These are phyloP conservation scores for Corythornis cristatus DNA, from an alignment of 2,113 vertebrate species.

Conservation along the genomic window DNA sequence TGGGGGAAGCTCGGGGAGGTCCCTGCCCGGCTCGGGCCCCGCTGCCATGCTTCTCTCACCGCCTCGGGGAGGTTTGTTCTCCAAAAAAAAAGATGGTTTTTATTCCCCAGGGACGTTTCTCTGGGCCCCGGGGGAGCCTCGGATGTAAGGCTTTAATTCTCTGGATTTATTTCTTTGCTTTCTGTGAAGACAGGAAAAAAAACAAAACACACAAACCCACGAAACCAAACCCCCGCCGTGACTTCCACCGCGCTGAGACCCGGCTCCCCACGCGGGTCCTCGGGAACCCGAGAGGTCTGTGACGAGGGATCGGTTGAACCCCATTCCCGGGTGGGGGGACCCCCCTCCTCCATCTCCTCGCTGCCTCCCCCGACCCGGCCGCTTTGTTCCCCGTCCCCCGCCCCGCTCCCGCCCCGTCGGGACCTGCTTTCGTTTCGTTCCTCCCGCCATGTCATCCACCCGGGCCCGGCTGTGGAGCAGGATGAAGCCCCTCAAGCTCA, in stretches of 20 bases:
- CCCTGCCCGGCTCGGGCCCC: not conserved
- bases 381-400: not conserved
- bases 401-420: not conserved
- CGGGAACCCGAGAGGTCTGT: too few species aligned
- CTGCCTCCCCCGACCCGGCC: not conserved
- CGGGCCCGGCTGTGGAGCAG: not conserved
- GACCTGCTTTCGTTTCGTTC: conserved; percentile 4
- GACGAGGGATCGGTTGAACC: too few species aligned
- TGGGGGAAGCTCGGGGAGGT: not conserved
- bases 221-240: accelerated
- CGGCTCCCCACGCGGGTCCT: not conserved
- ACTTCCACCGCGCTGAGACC: accelerated
- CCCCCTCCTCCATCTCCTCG: not conserved
- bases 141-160: not conserved
- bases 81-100: not conserved
- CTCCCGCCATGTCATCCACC: not conserved
- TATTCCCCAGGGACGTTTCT: not conserved
- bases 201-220: not conserved
- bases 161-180: not conserved
- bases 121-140: not conserved
- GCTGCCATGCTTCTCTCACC: not conserved
- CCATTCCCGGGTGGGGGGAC: too few species aligned
- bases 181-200: not conserved
- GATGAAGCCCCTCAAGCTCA: not conserved
- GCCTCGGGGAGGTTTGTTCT: not conserved